Conservation (phyloP, 2,888 invertebrate species). For the Oxyteleia sp. region DNA sequence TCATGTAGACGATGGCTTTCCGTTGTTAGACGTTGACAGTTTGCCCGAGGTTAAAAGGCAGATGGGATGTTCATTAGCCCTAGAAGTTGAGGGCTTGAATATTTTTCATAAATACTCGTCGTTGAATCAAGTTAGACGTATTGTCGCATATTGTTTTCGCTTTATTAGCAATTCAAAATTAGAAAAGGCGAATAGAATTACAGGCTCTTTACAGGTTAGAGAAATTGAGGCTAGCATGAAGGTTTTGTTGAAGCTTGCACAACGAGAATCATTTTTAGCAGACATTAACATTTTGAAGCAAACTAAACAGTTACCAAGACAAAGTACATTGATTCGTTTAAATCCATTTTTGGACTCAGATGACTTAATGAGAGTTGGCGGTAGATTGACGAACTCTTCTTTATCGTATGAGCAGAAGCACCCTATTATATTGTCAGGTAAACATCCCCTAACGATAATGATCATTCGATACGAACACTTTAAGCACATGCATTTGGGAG, state of each 20-base stretch:
- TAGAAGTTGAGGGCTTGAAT: neutral
- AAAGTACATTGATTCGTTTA: constrained; percentile 6
- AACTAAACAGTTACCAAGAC: constrained; percentile 23
- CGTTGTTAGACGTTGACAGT: neutral
- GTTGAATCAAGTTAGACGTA: constrained; percentile 11
- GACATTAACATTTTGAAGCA: constrained; percentile 15
- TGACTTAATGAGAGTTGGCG: constrained; percentile 37
- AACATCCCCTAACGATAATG: constrained; percentile 25
- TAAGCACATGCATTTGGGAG: constrained; percentile 46
- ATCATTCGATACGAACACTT: constrained; percentile 38
- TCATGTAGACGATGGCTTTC: neutral
- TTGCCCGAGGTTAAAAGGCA: constrained; percentile 14
- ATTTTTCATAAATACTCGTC: constrained; percentile 21
- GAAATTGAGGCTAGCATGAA: constrained; percentile 10
- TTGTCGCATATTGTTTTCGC: constrained; percentile 24
- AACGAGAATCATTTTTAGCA: constrained; percentile 14
- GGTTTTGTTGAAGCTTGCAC: constrained; percentile 14
- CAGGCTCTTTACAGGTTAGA: constrained; percentile 57
- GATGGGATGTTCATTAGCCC: neutral
- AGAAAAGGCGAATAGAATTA: constrained; percentile 46
- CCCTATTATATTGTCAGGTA: constrained; percentile 23
- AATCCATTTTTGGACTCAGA: constrained; percentile 33
- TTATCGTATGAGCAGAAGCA: constrained; percentile 10
- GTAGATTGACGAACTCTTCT: constrained; percentile 14
- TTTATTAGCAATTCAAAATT: constrained; percentile 10